Evolutionary conservation across 2,113 vertebrate genomes (phyloP).

Genomic region (Channa maculata): DNA sequence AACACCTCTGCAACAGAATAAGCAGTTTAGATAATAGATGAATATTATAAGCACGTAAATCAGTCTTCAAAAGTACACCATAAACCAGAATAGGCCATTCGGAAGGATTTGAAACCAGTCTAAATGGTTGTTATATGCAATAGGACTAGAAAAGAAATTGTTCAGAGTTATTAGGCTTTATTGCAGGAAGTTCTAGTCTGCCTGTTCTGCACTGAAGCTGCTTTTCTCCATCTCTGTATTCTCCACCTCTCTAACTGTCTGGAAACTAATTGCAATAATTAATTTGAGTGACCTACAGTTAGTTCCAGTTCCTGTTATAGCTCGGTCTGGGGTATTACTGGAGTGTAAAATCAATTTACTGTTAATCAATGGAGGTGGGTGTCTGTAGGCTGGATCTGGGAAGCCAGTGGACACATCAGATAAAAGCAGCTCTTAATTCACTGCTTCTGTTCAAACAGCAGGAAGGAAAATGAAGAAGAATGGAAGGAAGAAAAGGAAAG

Average conservation of each 20-base stretch:
- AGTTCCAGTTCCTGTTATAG: constrained; percentile 60
- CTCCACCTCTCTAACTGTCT: constrained; percentile 51
- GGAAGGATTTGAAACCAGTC: neutral
- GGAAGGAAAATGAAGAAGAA: constrained; percentile 13
- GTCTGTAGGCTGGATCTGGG: constrained; percentile 40
- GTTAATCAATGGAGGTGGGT: constrained; percentile 67
- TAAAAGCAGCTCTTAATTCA: constrained; percentile 59
- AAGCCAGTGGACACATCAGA: constrained; percentile 39
- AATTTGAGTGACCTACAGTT: constrained; percentile 67
- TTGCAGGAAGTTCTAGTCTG: neutral
- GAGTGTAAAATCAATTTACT: constrained; percentile 73
- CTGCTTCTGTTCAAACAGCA: constrained; percentile 35
- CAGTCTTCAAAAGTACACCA: too few relatives aligned
- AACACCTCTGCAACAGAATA: too few relatives aligned
- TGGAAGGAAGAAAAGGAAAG: neutral
- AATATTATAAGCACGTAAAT: too few relatives aligned
- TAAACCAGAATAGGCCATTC: too few relatives aligned
- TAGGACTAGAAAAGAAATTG: neutral
- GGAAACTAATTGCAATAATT: constrained; percentile 69
- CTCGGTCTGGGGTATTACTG: constrained; percentile 52
- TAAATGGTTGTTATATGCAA: neutral
- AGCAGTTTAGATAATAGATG: too few relatives aligned
- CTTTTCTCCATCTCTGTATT: constrained; percentile 25
- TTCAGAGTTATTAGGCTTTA: neutral
- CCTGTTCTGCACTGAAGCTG: neutral